Evolutionary conservation across 2,888 invertebrate species (phyloP).

Genomic region (Corbicula japonica): DNA sequence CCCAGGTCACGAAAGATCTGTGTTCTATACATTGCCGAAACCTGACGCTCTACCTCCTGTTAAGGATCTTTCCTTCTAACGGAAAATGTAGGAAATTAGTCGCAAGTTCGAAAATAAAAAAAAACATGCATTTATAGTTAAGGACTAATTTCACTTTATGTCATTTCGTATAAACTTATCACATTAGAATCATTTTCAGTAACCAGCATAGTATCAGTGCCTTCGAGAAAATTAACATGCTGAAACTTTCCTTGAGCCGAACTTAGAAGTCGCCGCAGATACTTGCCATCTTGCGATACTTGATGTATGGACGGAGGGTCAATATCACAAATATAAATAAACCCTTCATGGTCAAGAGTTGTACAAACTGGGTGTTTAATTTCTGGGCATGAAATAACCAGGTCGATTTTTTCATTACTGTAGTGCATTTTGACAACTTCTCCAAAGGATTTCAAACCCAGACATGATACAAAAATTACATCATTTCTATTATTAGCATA

Average conservation of each 20-base stretch:
- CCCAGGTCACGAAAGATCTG: no score
- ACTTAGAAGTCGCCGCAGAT: constrained; percentile 37
- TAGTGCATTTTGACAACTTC: constrained; percentile 44
- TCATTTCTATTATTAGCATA: constrained; percentile 2
- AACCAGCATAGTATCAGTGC: constrained; percentile 8
- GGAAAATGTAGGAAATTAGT: no score
- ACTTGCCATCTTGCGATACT: constrained; percentile 27
- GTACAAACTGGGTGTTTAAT: constrained; percentile 50
- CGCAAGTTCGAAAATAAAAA: no score
- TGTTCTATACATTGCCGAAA: no score
- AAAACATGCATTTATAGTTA: no score
- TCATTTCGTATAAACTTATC: constrained; percentile 23
- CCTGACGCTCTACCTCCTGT: no score
- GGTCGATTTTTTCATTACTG: constrained; percentile 24
- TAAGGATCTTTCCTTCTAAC: no score
- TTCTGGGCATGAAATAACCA: constrained; percentile 24
- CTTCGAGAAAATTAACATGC: constrained; percentile 38
- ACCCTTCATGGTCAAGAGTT: constrained; percentile 32
- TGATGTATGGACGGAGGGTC: constrained; percentile 44
- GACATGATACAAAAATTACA: constrained; percentile 32
- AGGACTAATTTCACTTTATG: no score
- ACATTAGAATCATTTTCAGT: constrained; percentile 9
- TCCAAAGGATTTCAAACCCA: constrained; percentile 39
- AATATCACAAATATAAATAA: constrained; percentile 48
- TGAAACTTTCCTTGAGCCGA: constrained; percentile 48